Evolutionary conservation across 35 echinoderm and acorn worm genomes (phyloP), one percentile per base, ranked within the genome.

Genomic region (Chiridota heheva): DNA sequence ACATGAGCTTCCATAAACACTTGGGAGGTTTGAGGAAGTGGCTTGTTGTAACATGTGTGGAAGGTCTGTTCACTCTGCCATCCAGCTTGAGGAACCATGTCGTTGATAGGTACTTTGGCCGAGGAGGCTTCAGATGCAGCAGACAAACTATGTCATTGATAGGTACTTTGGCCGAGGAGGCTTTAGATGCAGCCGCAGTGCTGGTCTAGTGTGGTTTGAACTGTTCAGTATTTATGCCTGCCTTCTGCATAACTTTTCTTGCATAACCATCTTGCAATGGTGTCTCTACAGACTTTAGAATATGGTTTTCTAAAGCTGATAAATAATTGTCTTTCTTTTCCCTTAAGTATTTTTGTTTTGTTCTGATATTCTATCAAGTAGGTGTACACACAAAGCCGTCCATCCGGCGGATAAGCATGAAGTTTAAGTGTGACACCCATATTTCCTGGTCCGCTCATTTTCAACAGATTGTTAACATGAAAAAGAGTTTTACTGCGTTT

Each of bases 221-320:
- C 13, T n/a, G 20, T 67, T 39, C 47, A 4, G 71, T 64, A 32
- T 89, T 58, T 12, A 89, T 74, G 7, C 87, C 87, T 38, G 87
- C 87, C 20, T 26, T 26, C 15, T 31, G 17, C 62, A 89, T 36
- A 3, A 68, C 61, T 2, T 36, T 20, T 22, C 67, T n/a, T n/a
- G n/a, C n/a, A 64, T 33, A 89, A 74, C 87, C 87, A 89, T 46
- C 78, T 36, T 17, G 87, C 37, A 70, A 89, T 83, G 25, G 79
- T 82, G 35, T 89, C 65, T 42, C 47, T 73, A 39, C 28, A 51
- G 20, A 89, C 79, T 10, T 35, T 22, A 40, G 30, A 13, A 24
- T 81, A 64, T 20, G 87, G 87, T 31, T 82, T 82, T 25, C 69
- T 73, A 65, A 42, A 89, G 40, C 78, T 82, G 38, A 89, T 66